Base-by-base conservation (phyloP, 2,113 vertebrate species). In the Sphyrna mokarran region DNA sequence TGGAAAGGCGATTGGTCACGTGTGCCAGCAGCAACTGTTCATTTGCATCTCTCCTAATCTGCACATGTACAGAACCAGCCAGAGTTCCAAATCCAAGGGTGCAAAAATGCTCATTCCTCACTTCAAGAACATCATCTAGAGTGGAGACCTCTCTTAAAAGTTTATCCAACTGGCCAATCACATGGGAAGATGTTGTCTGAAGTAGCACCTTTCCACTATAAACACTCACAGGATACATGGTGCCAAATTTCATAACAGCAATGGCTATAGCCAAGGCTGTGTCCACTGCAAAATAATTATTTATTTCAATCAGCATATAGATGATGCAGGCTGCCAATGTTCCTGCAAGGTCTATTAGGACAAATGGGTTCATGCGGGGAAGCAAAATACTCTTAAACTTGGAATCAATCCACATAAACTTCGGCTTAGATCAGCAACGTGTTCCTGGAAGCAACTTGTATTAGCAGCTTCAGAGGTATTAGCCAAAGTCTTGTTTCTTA, bases 151-250 rank as follows among this genome's bases (percentile, higher is more conserved):
- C 99, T 98, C 99, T 96, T 48, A 99, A 98, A 95, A 99, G 98
- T 97, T 99, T 99, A 97, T 99, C 99, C 96, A 99, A 97, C 96
- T 99, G 99, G 8, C 99, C 99, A 96, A 99, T 99, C 96, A 99
- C 97, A 97, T 99, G 99, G 0, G 99, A 98, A 29, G 99, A 99
- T 0, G 99, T 99, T 91, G 99, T 99, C 99, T 99, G 99, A 26
- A 99, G 98, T 48, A 99, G 97, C 0, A 99, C 99, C 96, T 99
- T 99, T 0, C 99, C 99, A 78, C 99, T 99, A 98, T 99, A 99
- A 70, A 99, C 98, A 20, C 99, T 99, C 99, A 99, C 99, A 58
- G 99, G 99, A 96, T 99, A 99, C 99, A 99, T 99, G 95, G 99
- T 99, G 96, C 99, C 99, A 90, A 99, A 99, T 0, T 98, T 99